Evolutionary conservation across 2,113 vertebrate species (phyloP), one percentile per base, ranked within the genome.

Genomic region (Hemichromis elongatus): DNA sequence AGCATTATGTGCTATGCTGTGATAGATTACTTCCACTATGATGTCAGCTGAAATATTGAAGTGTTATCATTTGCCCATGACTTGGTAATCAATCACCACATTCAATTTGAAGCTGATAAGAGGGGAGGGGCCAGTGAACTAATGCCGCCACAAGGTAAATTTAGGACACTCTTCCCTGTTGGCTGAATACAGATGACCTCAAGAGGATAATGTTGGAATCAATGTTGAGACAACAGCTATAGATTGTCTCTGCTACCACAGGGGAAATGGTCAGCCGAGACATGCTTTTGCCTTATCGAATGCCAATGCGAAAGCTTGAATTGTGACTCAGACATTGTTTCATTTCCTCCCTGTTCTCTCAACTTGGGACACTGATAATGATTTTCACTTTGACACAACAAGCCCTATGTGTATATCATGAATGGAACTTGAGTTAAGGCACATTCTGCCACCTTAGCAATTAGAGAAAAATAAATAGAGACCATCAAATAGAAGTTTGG

Each of bases 101-200:
- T 92, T 94, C 88, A 91, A 82, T 91, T 84, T 88, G 82, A 86
- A 73, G 86, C 75, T 84, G 87, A 90, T 90, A 88, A 78, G 84
- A 47, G 13, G 79, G 88, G 83, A 86, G 86, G 79, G 45, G 68
- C 85, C 54, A 35, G 52, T 55, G 83, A 88, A 84, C 84, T 80
- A 86, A 86, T 86, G 55, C 82, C 21, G 55, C 87, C 78, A 90
- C 79, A 24, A 87, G 78, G 86, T 90, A 84, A 85, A 94, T 91
- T 92, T 88, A 86, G 86, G 86, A 90, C 88, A 91, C 19, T 50
- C 14, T 9, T 84, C 77, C 57, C 53, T 88, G 59, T 84, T 84
- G 70, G 85, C 50, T 90, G 92, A 90, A 90, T 92, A 88, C 90
- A 81, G 91, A 92, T 90, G 88, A 92, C 91, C 90, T 92, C 87